Evolutionary conservation across 2,888 invertebrate genomes (phyloP).

Genomic region (Oxytorus armatus): DNA sequence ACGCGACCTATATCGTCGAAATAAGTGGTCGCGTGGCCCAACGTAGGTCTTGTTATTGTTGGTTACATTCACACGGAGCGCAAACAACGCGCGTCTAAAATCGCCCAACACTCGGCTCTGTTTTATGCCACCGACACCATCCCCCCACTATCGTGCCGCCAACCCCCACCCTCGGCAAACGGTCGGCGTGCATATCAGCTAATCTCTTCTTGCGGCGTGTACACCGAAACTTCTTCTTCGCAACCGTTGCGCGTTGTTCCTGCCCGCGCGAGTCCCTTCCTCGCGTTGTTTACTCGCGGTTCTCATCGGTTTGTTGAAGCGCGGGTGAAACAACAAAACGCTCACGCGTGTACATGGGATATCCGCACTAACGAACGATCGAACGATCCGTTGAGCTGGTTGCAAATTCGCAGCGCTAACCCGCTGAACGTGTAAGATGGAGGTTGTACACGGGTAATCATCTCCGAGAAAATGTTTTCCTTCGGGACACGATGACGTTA

Average conservation of each 20-base stretch:
- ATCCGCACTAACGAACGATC: neutral
- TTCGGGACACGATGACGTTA: too few species aligned
- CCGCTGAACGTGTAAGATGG: too few species aligned
- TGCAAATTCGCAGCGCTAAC: too few species aligned
- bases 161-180: slow-evolving; percentile 15
- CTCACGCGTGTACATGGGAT: neutral
- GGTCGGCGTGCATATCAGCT: neutral
- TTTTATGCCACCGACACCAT: neutral
- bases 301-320: slow-evolving; percentile 17
- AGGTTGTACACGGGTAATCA: too few species aligned
- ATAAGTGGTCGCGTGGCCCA: slow-evolving; percentile 70
- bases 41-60: slow-evolving; percentile 72
- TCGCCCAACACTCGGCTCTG: slow-evolving; percentile 17
- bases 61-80: slow-evolving; percentile 72
- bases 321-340: neutral
- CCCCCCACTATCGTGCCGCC: neutral
- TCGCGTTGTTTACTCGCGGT: slow-evolving; percentile 11
- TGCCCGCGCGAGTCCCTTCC: neutral
- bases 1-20: too few species aligned
- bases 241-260: slow-evolving; percentile 2
- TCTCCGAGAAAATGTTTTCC: too few species aligned
- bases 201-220: neutral
- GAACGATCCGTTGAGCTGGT: neutral
- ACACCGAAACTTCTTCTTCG: neutral
- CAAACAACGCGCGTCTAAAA: slow-evolving; percentile 78